Base-by-base conservation (phyloP, 2,797 vertebrate genomes). In the Pangasius mekongensis region DNA sequence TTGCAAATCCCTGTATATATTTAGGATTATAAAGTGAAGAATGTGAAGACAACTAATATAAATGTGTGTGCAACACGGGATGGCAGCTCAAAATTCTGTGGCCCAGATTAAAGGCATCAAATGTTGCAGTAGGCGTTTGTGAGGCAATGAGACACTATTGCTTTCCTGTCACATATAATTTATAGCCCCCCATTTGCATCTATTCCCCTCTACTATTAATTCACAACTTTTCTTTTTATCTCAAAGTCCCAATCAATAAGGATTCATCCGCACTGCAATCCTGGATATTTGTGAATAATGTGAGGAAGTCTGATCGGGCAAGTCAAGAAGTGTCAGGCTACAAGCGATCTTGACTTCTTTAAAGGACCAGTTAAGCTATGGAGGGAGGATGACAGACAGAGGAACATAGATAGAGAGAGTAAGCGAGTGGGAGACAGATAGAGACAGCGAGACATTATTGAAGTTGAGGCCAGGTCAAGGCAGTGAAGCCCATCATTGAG, bases 161-260 rank as follows among this genome's bases (percentile, higher is more conserved):
- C 97, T 97, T 98, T 97, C 95, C 97, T 97, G 97, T 98, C 97
- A 97, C 95, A 96, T 97, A 96, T 97, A 97, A 98, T 98, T 97
- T 98, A 98, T 97, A 97, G 96, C 96, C 96, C 97, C 97, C 95
- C 95, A 97, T 98, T 98, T 98, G 96, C 97, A 97, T 97, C 95
- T 96, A 95, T 94, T 96, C 95, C 96, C 95, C 89, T 54, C 95
- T 95, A 96, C 91, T 96, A 96, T 97, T 97, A 93, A 94, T 96
- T 94, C 94, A 95, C 95, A 96, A 96, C 96, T 97, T 96, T 96
- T 81, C 52, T 96, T 95, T 93, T 95, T 95, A 95, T 96, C 94
- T 95, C 91, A 91, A 94, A 95, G 94, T 95, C 95, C 93, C 93
- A 95, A 97, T 98, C 97, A 95, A 98, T 98, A 97, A 93, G 93